phyloP scores from a whole-genome alignment of 2,888 invertebrate genomes.

The Chloroclysta siterata region DNA sequence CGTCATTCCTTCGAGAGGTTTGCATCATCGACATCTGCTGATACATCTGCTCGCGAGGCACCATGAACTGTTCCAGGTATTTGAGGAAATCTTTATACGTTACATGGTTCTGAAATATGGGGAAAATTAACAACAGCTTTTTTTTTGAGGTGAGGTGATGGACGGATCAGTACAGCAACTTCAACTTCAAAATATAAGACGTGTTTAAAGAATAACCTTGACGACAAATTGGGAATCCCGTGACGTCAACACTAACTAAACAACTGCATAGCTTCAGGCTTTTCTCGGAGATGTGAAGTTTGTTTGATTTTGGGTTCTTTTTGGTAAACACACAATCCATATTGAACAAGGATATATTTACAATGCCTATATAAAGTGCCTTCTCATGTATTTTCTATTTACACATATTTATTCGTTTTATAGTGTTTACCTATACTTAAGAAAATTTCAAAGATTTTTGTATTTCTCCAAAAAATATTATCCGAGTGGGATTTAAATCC shows the following conservation, averaged over 20 bases:
- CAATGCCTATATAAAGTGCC: not conserved
- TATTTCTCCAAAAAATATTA: no score
- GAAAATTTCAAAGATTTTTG: no score
- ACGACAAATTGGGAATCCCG: not conserved
- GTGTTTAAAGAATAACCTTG: not conserved
- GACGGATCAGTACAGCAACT: no score
- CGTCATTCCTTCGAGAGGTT: conserved; percentile 63
- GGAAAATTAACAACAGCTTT: not conserved
- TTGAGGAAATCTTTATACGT: conserved; percentile 88
- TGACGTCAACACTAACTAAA: conserved; percentile 1
- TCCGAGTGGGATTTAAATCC: no score
- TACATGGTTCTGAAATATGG: conserved; percentile 84
- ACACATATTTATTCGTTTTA: no score
- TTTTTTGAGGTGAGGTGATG: no score
- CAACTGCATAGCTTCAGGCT: not conserved
- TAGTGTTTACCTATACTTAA: no score
- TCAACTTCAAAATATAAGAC: no score
- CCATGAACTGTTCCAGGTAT: conserved; percentile 87
- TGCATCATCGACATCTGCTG: conserved; percentile 76
- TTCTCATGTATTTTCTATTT: no score
- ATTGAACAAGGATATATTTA: conserved; percentile 17
- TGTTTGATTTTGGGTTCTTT: not conserved
- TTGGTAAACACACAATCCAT: conserved; percentile 4
- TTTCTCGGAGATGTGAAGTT: not conserved
- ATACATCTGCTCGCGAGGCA: conserved; percentile 76